Base-by-base conservation (phyloP, 2,888 invertebrate genomes). In the Bombyx huttoni region DNA sequence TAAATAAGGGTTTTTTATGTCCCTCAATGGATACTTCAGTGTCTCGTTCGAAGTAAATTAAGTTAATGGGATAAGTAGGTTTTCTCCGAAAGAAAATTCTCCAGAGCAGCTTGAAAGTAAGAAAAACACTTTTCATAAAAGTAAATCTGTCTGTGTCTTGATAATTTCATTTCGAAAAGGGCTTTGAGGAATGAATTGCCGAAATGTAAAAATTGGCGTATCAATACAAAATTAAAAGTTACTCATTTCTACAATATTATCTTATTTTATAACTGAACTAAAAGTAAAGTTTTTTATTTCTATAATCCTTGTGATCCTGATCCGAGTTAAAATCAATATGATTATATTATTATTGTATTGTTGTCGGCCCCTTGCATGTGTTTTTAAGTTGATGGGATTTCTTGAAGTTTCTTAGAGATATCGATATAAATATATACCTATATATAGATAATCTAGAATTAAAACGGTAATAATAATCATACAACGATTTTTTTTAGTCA, bases 1-100 rank as follows among this genome's bases (percentile, higher is more conserved):
- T 54, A 58, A 60, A 62, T 61, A 59, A 58, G 55, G 52, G 54
- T 54, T 57, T 59, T 24, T 59, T 60, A 59, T 55, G 56, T 54
- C 53, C 50, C 52, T 58, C 53, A 35, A 47, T 53, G 51, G 49
- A 51, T 51, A 51, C 47, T 53, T 47, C 49, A 49, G 35, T 50
- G 51, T 51, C 53, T 53, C 51, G 24, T 53, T 14, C 49, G 47
- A 51, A 51, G 46, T 53, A 51, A 53, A 53, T 53, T 53, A 53
- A 50, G 46, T 51, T 53, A 53, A 53, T 51, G 51, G 51, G 51
- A 53, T 53, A 51, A 53, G 53, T 51, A 51, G 46, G 49, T 53
- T 53, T 24, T 53, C 46, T 14, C 10, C 1, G 9, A 47, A 47
- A n/a, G 9, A 40, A 40, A 40, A 47, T 14, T 14, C n/a, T 47